A percentile compares a stretch with the other conserved stretches of the same genome.
Conservation (phyloP, 64 coral and sea anemone species). For the Actinia equina region DNA sequence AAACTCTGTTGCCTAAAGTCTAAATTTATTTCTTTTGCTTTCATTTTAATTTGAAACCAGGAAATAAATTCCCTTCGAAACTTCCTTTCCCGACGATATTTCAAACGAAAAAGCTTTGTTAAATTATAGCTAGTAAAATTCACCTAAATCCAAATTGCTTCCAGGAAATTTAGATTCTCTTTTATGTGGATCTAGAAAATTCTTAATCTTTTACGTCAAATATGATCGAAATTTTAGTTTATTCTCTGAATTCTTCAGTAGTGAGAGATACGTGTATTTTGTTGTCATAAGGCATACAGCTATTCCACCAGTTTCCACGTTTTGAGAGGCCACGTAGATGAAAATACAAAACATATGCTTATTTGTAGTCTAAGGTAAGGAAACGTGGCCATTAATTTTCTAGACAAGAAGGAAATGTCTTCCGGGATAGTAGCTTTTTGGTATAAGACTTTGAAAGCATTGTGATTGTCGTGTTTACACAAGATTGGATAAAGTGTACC, state of each 20-base stretch:
- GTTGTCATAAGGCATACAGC: background rate
- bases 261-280: background rate
- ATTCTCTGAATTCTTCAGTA: conserved; percentile 4
- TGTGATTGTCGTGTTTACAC: background rate
- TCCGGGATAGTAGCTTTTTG: background rate
- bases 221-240: background rate
- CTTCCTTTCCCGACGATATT: background rate
- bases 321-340: background rate
- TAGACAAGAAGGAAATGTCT: background rate
- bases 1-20: background rate
- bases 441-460: background rate
- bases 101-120: background rate
- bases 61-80: background rate
- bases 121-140: background rate
- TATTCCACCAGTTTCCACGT: conserved; percentile 11
- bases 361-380: background rate
- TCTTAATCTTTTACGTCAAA: background rate
- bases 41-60: background rate
- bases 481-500: background rate
- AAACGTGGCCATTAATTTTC: background rate
- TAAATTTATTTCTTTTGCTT: background rate
- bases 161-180: background rate
- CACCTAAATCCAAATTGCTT: background rate
- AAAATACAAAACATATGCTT: background rate
- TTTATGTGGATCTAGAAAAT: background rate